Evolutionary conservation across 2,888 invertebrate species (phyloP).

Genomic region (Limnephilus rhombicus): DNA sequence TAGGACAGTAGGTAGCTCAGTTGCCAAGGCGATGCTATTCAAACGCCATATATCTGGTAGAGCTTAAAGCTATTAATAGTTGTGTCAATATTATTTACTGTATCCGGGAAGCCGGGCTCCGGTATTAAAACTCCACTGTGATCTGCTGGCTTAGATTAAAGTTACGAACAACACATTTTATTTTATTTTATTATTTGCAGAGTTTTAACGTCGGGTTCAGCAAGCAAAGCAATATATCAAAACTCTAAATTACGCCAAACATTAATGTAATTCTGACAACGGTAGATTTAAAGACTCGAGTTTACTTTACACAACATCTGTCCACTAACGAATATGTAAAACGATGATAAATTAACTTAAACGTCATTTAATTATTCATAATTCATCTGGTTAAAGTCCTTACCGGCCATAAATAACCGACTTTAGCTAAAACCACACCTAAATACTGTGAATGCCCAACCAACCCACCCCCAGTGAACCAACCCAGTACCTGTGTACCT

Average conservation of each 20-base stretch:
- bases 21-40: too few relatives aligned
- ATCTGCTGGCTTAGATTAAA: too few relatives aligned
- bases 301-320: not conserved
- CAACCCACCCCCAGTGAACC: too few relatives aligned
- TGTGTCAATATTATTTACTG: too few relatives aligned
- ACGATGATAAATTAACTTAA: not conserved
- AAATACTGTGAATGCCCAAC: not conserved
- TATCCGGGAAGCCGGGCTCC: too few relatives aligned
- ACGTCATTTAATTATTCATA: constrained; percentile 1
- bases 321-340: not conserved
- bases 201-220: too few relatives aligned
- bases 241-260: not conserved
- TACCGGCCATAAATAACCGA: not conserved
- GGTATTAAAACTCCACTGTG: too few relatives aligned
- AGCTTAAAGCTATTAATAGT: too few relatives aligned
- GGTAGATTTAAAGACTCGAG: not conserved
- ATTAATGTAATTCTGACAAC: not conserved
- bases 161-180: too few relatives aligned
- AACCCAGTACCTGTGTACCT: not conserved
- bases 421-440: constrained; percentile 1
- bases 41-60: too few relatives aligned
- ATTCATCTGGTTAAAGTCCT: not conserved
- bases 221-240: not conserved
- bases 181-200: too few relatives aligned
- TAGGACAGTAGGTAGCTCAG: too few relatives aligned